Conservation (phyloP, 1,140 invertebrate genomes). For the Achatina immaculata region DNA sequence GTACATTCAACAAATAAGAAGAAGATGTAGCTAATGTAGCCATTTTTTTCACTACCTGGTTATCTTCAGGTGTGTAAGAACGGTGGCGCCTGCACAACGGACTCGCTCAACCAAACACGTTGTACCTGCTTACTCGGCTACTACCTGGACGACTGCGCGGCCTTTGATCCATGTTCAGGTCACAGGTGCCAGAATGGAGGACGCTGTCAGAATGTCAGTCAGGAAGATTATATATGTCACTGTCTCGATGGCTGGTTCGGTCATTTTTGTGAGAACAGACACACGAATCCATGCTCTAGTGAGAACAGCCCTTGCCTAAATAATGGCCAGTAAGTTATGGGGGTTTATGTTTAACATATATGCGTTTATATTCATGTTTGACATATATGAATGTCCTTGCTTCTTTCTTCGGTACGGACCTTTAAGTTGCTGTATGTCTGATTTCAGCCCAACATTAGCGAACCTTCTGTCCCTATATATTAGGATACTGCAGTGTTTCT, state of each 20-base stretch:
- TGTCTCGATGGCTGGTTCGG: slow-evolving; percentile 19
- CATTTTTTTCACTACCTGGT: too few species aligned
- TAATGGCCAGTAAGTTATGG: slow-evolving; percentile 11
- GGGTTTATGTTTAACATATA: too few species aligned
- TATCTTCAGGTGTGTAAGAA: slow-evolving; percentile 23
- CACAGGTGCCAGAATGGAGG: slow-evolving; percentile 17
- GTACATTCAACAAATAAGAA: too few species aligned
- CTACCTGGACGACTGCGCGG: background rate
- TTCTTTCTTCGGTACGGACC: too few species aligned
- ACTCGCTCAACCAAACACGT: background rate
- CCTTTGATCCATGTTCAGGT: slow-evolving; percentile 11
- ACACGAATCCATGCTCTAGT: background rate
- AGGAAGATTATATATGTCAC: background rate
- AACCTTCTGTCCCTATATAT: too few species aligned
- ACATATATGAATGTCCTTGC: too few species aligned
- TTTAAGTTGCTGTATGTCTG: too few species aligned
- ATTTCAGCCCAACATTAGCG: too few species aligned
- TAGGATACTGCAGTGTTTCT: too few species aligned
- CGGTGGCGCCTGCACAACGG: background rate
- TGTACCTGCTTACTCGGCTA: background rate
- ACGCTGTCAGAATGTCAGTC: background rate
- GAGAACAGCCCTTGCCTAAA: background rate
- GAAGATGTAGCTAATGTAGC: too few species aligned
- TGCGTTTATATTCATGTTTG: too few species aligned
- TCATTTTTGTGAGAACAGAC: background rate